Conservation (phyloP, 2,888 invertebrate species). For the Oscheius sp. region DNA sequence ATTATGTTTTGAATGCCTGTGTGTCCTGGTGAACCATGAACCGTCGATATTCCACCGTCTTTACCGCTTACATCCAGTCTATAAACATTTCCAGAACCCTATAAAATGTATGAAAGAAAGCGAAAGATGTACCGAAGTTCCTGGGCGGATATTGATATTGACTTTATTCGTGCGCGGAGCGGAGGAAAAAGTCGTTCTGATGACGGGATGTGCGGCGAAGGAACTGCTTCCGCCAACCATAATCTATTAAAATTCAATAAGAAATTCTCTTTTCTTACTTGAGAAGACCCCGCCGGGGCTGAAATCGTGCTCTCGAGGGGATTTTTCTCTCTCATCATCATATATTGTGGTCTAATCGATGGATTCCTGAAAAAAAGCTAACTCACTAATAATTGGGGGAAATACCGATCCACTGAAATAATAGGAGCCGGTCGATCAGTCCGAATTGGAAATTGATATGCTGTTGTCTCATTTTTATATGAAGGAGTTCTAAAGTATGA, state of each 20-base stretch:
- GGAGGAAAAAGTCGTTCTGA: conserved; percentile 24
- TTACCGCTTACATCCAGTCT: conserved; percentile 22
- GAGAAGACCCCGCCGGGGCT: conserved; percentile 26
- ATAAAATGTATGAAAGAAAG: not conserved
- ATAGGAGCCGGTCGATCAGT: conserved; percentile 7
- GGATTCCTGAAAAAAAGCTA: too few relatives aligned
- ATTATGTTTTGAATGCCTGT: conserved; percentile 35
- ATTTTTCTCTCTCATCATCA: not conserved
- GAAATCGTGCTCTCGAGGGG: conserved; percentile 24
- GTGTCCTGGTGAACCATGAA: conserved; percentile 15
- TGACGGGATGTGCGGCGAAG: conserved; percentile 30
- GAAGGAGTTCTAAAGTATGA: conserved; percentile 27
- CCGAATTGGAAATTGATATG: conserved; percentile 8
- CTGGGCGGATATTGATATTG: conserved; percentile 28
- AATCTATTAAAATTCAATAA: conserved; percentile 12
- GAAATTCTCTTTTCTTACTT: not conserved
- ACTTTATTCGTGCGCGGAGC: conserved; percentile 26
- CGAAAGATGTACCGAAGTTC: not conserved
- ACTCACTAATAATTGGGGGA: not conserved
- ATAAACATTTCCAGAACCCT: not conserved
- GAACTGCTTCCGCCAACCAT: conserved; percentile 25
- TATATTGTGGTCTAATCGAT: not conserved
- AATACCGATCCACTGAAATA: conserved; percentile 15
- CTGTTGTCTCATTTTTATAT: conserved; percentile 2
- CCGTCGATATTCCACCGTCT: conserved; percentile 17